These are phyloP conservation scores for Aricia agestis DNA, from an alignment of 1,140 invertebrate genomes.

Conservation along the genomic window DNA sequence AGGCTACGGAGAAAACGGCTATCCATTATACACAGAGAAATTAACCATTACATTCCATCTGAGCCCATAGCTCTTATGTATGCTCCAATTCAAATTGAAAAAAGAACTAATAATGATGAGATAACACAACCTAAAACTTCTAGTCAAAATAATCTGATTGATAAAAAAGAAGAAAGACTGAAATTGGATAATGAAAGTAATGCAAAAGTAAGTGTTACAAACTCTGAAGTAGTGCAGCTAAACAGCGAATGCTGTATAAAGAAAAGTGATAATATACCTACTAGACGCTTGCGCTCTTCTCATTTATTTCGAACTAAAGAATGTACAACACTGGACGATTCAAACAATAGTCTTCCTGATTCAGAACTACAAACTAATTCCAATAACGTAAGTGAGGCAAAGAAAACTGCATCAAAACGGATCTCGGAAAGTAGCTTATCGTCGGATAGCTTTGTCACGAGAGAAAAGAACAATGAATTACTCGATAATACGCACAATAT, in stretches of 20 bases:
- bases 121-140: background rate
- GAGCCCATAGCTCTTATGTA: slow-evolving; percentile 51
- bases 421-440: background rate
- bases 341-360: background rate
- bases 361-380: background rate
- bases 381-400: background rate
- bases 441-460: background rate
- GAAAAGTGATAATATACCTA: background rate
- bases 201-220: background rate
- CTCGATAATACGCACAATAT: background rate
- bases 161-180: background rate
- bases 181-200: slow-evolving; percentile 1
- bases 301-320: background rate
- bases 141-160: background rate
- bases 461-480: background rate
- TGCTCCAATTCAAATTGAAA: slow-evolving; percentile 28
- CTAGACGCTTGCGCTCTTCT: background rate
- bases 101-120: background rate
- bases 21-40: slow-evolving; percentile 47
- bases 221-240: background rate
- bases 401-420: background rate
- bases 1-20: slow-evolving; percentile 46
- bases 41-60: slow-evolving; percentile 30
- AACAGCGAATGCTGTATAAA: background rate
- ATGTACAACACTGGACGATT: background rate